Base-by-base conservation (phyloP, 2,797 vertebrate species). In the Tapirus indicus region DNA sequence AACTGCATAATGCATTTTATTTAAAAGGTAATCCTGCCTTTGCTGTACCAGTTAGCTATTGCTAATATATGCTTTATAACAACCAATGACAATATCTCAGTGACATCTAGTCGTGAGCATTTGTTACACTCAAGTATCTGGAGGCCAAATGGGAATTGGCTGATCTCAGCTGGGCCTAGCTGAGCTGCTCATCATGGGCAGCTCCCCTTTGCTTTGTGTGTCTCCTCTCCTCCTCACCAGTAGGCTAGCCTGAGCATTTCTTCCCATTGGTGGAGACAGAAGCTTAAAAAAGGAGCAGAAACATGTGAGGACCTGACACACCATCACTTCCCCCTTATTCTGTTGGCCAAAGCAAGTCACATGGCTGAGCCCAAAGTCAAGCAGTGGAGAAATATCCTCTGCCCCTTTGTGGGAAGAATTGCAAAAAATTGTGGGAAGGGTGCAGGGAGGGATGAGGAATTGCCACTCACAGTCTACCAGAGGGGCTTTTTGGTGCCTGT, bases 71-170 rank as follows among this genome's bases (percentile, higher is more conserved):
- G 41, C 84, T 79, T 27, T 14, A 7, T 84, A 20, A 35, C 12
- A 60, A 4, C 60, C 47, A 32, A 1, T 1, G 14, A 11, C 52
- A 2, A 0, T 9, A 0, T 25, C 85, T 77, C 29, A 3, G 77
- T 38, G 35, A 29, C 27, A 0, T 6, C 56, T 12, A 29, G 14
- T 32, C 11, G 2, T 2, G 12, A 23, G 41, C 38, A 2, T 17
- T 7, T 66, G 1, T 12, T 38, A 44, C 44, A 64, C 41, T 32
- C 49, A 2, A 0, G 5, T 3, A 9, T 23, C 88, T 41, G 49
- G 52, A 82, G 62, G 72, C 69, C 10, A 4, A 0, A 14, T 5
- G 56, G 41, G 71, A 32, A 13, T 38, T 5, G 27, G 14, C 72
- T 27, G 56, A 21, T 54, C 58, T 68, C 3, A 0, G 6, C 13